Base-by-base conservation (phyloP, 2,113 vertebrate species). In the Peromyscus californicus region DNA sequence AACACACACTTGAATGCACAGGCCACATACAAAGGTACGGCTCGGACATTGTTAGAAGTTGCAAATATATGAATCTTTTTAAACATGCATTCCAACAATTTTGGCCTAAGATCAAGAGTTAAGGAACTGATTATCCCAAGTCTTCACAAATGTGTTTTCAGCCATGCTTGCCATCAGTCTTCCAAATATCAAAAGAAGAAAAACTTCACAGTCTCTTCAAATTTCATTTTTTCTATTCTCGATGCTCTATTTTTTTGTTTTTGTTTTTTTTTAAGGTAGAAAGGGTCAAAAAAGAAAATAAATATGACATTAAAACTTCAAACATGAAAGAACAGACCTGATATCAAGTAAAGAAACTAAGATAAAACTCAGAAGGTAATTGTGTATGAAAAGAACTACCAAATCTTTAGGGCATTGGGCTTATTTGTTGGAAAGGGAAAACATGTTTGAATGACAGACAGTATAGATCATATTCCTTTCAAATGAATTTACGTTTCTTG, bases 101-200 rank as follows among this genome's bases (percentile, higher is more conserved):
- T n/a, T 93, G 83, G 45, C 10, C 72, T 72, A 91, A 97, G 74
- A 92, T 90, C 57, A 95, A 95, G 54, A 94, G 75, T 93, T 79
- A 78, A 87, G 39, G 91, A 91, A 87, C 26, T 63, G 31, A 94
- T 19, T 70, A 92, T 65, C 26, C 89, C 95, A 89, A 84, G 22
- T 57, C 21, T 88, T 88, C 57, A 33, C 67, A 94, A 70, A 69
- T 4, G 21, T 89, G 42, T 12, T 96, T 89, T 91, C 39, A 10
- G 65, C 33, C 75, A 0, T 67, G 86, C 59, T 51, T 96, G 42
- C 75, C 84, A 93, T 57, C 11, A 75, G 51, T 89, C 54, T 48
- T 83, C 93, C 24, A 9, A 92, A 90, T 74, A 89, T 90, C n/a
- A 95, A 39, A 74, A 93, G 19, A 90, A 95, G 42, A 87, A 93